Percentiles rank a stretch among this genome's conserved stretches.
phyloP scores from a whole-genome alignment of 2,888 invertebrate genomes.

The Andrena dorsata region DNA sequence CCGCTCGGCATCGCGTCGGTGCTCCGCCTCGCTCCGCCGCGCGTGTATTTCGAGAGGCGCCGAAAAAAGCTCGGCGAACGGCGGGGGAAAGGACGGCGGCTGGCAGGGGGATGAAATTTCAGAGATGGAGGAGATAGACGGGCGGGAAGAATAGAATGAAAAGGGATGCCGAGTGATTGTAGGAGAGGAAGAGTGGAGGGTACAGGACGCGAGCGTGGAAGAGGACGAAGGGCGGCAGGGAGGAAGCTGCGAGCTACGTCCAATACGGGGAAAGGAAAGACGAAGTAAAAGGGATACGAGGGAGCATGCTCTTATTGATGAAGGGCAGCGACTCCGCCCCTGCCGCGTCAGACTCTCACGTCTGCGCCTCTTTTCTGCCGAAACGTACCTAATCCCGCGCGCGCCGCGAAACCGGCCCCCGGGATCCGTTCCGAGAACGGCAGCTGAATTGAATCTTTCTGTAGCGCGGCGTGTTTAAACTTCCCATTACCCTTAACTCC shows the following conservation, averaged over 20 bases:
- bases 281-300: conserved; percentile 48
- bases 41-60: conserved; percentile 67
- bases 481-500: too few relatives aligned
- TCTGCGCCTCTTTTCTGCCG: conserved; percentile 47
- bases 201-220: not conserved
- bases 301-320: conserved; percentile 67
- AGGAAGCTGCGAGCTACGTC: conserved; percentile 26
- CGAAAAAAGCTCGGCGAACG: conserved; percentile 53
- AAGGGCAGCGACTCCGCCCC: conserved; percentile 70
- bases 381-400: conserved; percentile 18
- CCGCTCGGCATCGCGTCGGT: conserved; percentile 5
- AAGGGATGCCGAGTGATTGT: conserved; percentile 12
- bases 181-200: conserved; percentile 13
- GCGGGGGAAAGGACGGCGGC: not conserved
- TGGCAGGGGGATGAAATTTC: not conserved
- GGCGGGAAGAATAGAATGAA: conserved; percentile 5
- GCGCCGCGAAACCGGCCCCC: conserved; percentile 17
- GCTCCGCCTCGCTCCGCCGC: conserved; percentile 9
- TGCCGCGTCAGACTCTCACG: conserved; percentile 53
- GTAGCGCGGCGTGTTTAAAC: too few relatives aligned
- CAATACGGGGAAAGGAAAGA: conserved; percentile 19
- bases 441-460: conserved; percentile 20
- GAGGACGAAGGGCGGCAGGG: conserved; percentile 35
- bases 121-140: not conserved
- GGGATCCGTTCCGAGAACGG: conserved; percentile 20